Base-by-base conservation (phyloP, 2,888 invertebrate genomes). In the Idaea aversata region DNA sequence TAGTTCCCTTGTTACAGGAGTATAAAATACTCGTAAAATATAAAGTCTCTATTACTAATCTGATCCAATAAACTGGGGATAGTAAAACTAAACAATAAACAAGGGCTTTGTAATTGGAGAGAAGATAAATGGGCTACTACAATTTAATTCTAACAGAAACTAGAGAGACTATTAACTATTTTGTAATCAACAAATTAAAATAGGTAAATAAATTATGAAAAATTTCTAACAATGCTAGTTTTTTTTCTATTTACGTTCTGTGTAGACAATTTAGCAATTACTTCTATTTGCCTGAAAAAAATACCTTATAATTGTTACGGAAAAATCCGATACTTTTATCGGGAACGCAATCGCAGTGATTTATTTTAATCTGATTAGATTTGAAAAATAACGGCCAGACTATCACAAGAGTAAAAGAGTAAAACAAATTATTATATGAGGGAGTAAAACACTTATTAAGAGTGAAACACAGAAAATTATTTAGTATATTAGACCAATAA, bases 41-140 rank as follows among this genome's bases (percentile, higher is more conserved):
- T 47, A 47, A 7, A 47, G 36, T 47, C 47, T 47, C 47, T 47
- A 13, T 47, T 47, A 47, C 47, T 47, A 47, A 47, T 47, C 47
- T 47, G 47, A 47, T 47, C 47, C 6, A 7, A 47, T 47, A 47
- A 47, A 47, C 47, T 47, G 47, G 47, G 47, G 47, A 7, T 47
- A 47, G 47, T 47, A 47, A 47, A 47, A 47, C 47, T 47, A 47
- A 47, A 47, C 47, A 47, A 47, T 47, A 47, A 47, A 47, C 47
- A 47, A 47, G 10, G 47, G 47, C 47, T 47, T 47, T 47, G 47
- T 47, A 47, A 47, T 47, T 47, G 47, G 47, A 47, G 47, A 7
- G 47, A 47, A 47, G 47, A 47, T 47, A 47, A 47, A 47, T 47
- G 47, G 47, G 6, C 47, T 47, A 47, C 47, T 47, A 47, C 7